These are phyloP conservation scores for Drosophila phalerata DNA, from an alignment of 2,888 invertebrate species.

Conservation along the genomic window DNA sequence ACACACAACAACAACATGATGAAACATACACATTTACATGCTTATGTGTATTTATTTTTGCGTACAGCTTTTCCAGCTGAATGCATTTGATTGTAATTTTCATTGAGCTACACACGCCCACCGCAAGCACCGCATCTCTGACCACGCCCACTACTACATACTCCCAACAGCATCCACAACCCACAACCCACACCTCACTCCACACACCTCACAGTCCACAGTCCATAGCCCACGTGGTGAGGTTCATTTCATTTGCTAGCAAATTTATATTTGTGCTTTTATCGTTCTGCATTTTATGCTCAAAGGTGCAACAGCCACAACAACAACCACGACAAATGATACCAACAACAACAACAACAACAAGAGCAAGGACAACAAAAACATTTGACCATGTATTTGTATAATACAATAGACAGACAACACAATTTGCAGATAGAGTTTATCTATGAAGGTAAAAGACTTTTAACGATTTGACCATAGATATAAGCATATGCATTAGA, in stretches of 20 bases:
- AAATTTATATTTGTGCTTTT: slow-evolving; percentile 62
- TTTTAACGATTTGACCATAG: background rate
- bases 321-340: slow-evolving; percentile 14
- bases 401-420: slow-evolving; percentile 47
- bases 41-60: slow-evolving; percentile 75
- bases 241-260: slow-evolving; percentile 70
- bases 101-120: slow-evolving; percentile 55
- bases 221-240: slow-evolving; percentile 48
- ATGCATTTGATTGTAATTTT: slow-evolving; percentile 81
- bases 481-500: background rate
- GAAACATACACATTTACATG: slow-evolving; percentile 28
- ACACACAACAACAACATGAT: slow-evolving; percentile 8
- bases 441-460: background rate
- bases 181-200: background rate
- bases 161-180: slow-evolving; percentile 1
- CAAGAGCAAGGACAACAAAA: slow-evolving; percentile 36
- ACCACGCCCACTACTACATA: slow-evolving; percentile 34
- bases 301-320: slow-evolving; percentile 64
- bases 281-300: slow-evolving; percentile 61
- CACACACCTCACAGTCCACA: slow-evolving; percentile 3
- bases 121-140: slow-evolving; percentile 37
- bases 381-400: slow-evolving; percentile 48
- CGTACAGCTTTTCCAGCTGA: slow-evolving; percentile 77
- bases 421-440: slow-evolving; percentile 6
- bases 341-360: slow-evolving; percentile 31